Evolutionary conservation across 2,888 invertebrate species (phyloP), one percentile per base, ranked within the genome.

Genomic region (Poecilobothrus nobilitatus): DNA sequence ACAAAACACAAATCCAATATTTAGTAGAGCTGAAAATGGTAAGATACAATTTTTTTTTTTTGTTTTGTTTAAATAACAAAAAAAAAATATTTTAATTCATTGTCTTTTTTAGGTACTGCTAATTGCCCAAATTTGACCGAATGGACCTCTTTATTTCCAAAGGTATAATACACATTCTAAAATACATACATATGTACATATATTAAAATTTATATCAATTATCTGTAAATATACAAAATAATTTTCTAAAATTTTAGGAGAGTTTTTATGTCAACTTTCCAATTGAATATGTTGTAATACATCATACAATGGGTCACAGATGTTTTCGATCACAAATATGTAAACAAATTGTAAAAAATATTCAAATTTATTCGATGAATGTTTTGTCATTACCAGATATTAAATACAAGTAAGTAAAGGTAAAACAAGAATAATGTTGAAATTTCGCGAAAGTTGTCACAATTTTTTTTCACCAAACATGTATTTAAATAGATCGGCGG

Each of bases 341-440:
- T 72, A 77, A 77, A 0, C 72, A 74, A 9, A 73, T 76, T 0
- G 80, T 83, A 4, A 75, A 78, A 68, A 82, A 73, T 70, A 84
- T 84, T 20, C 84, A 85, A 73, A 75, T 75, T 12, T 76, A 81
- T 69, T 84, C 85, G 34, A 83, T 84, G 82, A 80, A 84, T 5
- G 72, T 70, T 1, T 73, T 81, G 10, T 76, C 77, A 9, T 85
- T 76, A 74, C 76, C 78, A 74, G 85, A 86, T 70, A 83, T 86
- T 69, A 85, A 84, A 41, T 81, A 81, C 67, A 82, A 83, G 84
- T 85, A 76, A 78, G 84, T 76, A 7, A 6, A 65, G 5, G n/a
- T n/a, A n/a, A n/a, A n/a, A n/a, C n/a, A n/a, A n/a, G n/a, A n/a
- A n/a, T n/a, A n/a, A n/a, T n/a, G n/a, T n/a, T n/a, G n/a, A n/a